Conservation (phyloP, 2,113 vertebrate species). For the Ochotona curzoniae region DNA sequence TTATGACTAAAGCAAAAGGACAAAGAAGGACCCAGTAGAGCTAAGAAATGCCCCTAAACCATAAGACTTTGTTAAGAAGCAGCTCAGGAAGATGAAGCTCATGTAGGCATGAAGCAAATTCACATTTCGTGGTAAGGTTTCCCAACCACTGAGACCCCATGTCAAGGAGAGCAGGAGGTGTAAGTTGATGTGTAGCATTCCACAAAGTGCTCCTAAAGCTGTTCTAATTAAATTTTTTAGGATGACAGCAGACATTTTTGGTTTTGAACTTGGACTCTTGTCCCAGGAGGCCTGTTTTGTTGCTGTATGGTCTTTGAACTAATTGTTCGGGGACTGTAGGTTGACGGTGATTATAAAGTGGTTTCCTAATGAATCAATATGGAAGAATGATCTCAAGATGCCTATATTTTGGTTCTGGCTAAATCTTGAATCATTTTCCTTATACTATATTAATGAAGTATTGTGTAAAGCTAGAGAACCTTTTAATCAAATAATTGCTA, state of each 20-base stretch:
- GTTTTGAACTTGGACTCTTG: constrained; percentile 26
- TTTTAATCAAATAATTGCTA: constrained; percentile 7
- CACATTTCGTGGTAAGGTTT: background rate
- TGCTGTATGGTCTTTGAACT: background rate
- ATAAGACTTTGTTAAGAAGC: background rate
- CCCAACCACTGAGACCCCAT: background rate
- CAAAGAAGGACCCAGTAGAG: background rate
- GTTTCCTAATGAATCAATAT: constrained; percentile 21
- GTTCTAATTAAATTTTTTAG: background rate
- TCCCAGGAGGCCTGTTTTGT: background rate
- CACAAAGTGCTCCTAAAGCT: background rate
- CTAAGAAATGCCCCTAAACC: background rate
- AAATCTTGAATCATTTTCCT: constrained; percentile 41
- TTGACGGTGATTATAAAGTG: background rate
- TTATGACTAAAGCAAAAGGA: background rate
- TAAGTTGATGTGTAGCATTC: background rate
- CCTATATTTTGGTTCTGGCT: background rate
- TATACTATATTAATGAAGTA: background rate
- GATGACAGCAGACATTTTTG: background rate
- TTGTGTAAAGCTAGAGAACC: background rate
- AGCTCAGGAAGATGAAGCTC: background rate
- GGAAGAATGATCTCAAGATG: background rate
- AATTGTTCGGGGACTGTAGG: background rate
- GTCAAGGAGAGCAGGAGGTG: background rate
- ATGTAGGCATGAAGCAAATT: background rate